phyloP scores from a whole-genome alignment of 2,113 vertebrate genomes.

The Rhabdomys dilectus region DNA sequence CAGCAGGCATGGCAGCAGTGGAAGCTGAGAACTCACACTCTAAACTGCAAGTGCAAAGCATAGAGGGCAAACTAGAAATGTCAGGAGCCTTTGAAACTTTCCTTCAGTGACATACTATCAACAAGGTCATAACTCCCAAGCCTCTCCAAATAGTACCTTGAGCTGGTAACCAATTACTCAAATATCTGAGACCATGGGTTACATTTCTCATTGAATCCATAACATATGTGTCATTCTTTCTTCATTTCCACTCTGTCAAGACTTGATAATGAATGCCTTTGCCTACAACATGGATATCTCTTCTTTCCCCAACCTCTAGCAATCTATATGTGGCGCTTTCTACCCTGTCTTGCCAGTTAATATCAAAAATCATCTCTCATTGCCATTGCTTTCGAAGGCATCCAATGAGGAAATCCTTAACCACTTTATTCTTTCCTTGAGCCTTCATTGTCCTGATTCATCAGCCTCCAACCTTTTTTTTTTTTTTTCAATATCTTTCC shows the following conservation, averaged over 20 bases:
- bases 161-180: not conserved
- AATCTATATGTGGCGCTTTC: not conserved
- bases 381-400: conserved; percentile 25
- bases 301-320: not conserved
- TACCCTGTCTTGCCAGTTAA: not conserved
- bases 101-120: not conserved
- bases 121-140: not conserved
- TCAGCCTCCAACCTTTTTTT: not conserved
- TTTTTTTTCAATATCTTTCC: not conserved
- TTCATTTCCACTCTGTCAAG: not conserved
- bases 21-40: not conserved
- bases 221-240: not conserved
- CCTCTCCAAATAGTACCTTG: not conserved
- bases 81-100: not conserved
- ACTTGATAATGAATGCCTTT: not conserved
- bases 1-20: not conserved
- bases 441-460: not conserved
- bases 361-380: not conserved
- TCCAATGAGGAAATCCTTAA: not conserved
- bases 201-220: not conserved
- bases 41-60: not conserved
- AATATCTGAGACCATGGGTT: not conserved
- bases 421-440: not conserved
- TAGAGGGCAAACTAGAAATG: not conserved
- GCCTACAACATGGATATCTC: not conserved